A percentile compares a stretch with the other conserved stretches of the same genome.
Evolutionary conservation across 2,888 invertebrate genomes (phyloP).

Genomic region (Brachyptera putata): DNA sequence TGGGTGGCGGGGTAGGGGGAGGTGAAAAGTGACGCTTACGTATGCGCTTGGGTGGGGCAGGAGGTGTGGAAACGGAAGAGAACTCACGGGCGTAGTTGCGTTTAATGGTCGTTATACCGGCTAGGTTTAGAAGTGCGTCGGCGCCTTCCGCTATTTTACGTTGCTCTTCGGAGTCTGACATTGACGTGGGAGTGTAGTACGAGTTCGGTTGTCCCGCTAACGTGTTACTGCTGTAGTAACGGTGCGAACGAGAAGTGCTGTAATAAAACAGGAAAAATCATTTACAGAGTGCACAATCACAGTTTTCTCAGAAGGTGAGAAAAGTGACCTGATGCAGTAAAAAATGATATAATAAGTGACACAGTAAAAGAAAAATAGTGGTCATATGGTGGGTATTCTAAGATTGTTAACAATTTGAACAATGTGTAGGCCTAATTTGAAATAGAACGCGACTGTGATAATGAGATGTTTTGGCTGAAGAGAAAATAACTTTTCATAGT

Average conservation of each 20-base stretch:
- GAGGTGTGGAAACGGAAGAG: neutral
- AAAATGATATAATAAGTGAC: too few species aligned
- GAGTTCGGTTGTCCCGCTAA: neutral
- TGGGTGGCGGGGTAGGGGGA: neutral
- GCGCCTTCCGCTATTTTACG: constrained; percentile 73
- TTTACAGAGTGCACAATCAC: too few species aligned
- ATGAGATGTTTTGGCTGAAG: too few species aligned
- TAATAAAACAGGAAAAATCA: too few species aligned
- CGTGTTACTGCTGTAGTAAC: neutral
- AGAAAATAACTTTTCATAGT: too few species aligned
- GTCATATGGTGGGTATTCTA: too few species aligned
- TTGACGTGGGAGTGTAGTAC: constrained; percentile 34
- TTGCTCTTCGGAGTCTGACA: constrained; percentile 59
- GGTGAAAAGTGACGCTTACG: neutral
- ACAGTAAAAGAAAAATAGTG: too few species aligned
- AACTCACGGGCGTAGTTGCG: constrained; percentile 7
- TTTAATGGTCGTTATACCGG: constrained; percentile 52
- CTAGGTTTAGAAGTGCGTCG: constrained; percentile 71
- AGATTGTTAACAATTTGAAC: too few species aligned
- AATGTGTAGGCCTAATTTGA: too few species aligned
- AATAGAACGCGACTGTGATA: too few species aligned
- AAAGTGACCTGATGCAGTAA: too few species aligned
- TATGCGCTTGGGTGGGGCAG: neutral
- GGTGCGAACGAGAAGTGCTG: neutral
- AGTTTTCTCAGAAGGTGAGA: too few species aligned